A percentile compares a stretch with the other conserved stretches of the same genome.
Evolutionary conservation across 2,797 vertebrate genomes (phyloP).

Genomic region (Prionace glauca): DNA sequence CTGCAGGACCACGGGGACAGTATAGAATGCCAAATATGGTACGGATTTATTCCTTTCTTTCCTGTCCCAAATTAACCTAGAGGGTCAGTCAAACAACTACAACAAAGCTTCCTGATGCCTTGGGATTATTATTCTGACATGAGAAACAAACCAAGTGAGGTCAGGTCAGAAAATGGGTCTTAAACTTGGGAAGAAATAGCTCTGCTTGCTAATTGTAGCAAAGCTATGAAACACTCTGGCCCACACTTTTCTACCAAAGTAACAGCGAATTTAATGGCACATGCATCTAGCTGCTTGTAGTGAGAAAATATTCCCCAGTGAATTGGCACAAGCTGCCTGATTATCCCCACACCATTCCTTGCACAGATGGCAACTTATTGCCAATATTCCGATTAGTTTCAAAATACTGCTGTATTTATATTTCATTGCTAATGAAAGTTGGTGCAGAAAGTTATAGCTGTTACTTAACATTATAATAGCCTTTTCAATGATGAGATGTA

Average conservation of each 20-base stretch:
- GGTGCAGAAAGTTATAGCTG: neutral
- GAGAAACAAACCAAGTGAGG: neutral
- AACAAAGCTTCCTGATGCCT: neutral
- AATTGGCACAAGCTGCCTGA: neutral
- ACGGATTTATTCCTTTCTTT: neutral
- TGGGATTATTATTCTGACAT: neutral
- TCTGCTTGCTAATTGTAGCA: neutral
- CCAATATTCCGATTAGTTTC: neutral
- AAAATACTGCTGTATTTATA: neutral
- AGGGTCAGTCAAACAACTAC: neutral
- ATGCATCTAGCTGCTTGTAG: neutral
- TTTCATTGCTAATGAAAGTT: neutral
- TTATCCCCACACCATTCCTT: neutral
- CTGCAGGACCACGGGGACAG: conserved; percentile 8
- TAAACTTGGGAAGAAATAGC: neutral
- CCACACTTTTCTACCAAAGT: neutral
- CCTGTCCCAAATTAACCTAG: neutral
- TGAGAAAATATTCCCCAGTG: neutral
- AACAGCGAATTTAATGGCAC: neutral
- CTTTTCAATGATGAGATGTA: neutral
- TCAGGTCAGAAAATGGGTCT: too few species aligned
- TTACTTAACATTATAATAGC: neutral
- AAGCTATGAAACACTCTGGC: neutral
- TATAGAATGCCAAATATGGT: conserved; percentile 28
- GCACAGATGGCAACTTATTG: neutral